Conservation (phyloP, 2,888 invertebrate species). For the Leucozona laternaria region DNA sequence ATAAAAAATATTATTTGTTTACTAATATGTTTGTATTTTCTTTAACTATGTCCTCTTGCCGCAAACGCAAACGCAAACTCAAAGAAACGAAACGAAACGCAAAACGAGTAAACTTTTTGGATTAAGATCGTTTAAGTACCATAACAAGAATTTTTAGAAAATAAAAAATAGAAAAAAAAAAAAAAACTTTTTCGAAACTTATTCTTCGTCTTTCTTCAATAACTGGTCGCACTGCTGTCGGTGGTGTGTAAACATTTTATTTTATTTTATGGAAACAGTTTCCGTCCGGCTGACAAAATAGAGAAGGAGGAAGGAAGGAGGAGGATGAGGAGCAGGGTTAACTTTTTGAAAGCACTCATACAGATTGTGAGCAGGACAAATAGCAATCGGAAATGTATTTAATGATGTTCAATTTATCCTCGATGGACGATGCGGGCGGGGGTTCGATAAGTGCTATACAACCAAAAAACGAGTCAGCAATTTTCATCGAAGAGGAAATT, state of each 20-base stretch:
- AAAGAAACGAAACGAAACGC: background rate
- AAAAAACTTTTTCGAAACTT: constrained; percentile 50
- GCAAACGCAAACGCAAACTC: constrained; percentile 7
- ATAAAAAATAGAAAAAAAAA: background rate
- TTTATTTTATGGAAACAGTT: constrained; percentile 56
- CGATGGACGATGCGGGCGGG: too few species aligned
- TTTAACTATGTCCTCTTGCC: constrained; percentile 19
- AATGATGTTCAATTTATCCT: constrained; percentile 61
- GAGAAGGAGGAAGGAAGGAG: background rate
- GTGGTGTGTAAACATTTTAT: constrained; percentile 62
- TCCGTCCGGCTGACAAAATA: constrained; percentile 22
- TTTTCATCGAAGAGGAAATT: constrained; percentile 13
- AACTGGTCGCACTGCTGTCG: constrained; percentile 19
- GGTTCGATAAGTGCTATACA: constrained; percentile 19
- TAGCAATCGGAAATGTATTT: constrained; percentile 57
- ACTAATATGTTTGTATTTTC: constrained; percentile 48
- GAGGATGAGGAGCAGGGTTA: background rate
- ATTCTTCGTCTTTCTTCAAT: constrained; percentile 27
- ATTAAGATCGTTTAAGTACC: constrained; percentile 65
- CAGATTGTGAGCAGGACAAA: constrained; percentile 43
- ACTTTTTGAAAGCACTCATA: constrained; percentile 35
- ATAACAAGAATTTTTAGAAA: constrained; percentile 40
- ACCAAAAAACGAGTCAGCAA: background rate
- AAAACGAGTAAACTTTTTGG: constrained; percentile 62
- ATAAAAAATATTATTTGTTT: constrained; percentile 53